A percentile compares a stretch with the other conserved stretches of the same genome.
phyloP scores from a whole-genome alignment of 2,113 vertebrate species.

The Strix aluco region DNA sequence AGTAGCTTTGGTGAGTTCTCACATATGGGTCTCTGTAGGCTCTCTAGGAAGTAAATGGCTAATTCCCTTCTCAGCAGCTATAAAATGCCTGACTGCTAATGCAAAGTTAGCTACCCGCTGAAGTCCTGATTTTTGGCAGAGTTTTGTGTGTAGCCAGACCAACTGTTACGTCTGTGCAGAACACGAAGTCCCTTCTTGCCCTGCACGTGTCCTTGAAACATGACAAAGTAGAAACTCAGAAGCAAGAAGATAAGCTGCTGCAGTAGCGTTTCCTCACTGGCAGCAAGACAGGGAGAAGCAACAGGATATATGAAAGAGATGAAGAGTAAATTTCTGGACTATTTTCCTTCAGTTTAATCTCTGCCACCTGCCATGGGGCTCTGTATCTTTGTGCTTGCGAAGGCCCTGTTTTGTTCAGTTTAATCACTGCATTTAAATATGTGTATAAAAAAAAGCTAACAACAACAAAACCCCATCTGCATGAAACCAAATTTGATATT shows the following conservation, averaged over 20 bases:
- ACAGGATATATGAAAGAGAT: neutral
- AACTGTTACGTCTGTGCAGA: neutral
- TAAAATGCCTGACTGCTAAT: neutral
- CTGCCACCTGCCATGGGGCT: slow-evolving; percentile 21
- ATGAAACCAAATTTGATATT: slow-evolving; percentile 55
- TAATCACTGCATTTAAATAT: neutral
- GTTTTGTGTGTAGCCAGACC: neutral
- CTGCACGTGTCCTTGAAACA: neutral
- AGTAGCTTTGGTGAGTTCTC: neutral
- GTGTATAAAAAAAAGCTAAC: neutral
- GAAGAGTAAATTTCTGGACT: neutral
- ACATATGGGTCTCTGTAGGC: neutral
- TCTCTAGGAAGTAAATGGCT: neutral
- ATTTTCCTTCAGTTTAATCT: neutral
- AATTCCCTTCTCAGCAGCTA: neutral
- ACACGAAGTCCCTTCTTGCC: neutral
- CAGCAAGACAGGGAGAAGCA: neutral
- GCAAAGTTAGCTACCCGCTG: neutral
- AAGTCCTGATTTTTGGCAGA: neutral
- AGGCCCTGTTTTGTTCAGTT: neutral
- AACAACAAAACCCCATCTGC: slow-evolving; percentile 18
- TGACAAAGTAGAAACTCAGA: neutral
- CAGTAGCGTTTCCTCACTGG: neutral
- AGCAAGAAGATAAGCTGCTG: neutral
- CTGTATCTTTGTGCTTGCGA: neutral